These are phyloP conservation scores for Xenotilapia longispinis DNA, from an alignment of 2,113 vertebrate species.

Conservation along the genomic window DNA sequence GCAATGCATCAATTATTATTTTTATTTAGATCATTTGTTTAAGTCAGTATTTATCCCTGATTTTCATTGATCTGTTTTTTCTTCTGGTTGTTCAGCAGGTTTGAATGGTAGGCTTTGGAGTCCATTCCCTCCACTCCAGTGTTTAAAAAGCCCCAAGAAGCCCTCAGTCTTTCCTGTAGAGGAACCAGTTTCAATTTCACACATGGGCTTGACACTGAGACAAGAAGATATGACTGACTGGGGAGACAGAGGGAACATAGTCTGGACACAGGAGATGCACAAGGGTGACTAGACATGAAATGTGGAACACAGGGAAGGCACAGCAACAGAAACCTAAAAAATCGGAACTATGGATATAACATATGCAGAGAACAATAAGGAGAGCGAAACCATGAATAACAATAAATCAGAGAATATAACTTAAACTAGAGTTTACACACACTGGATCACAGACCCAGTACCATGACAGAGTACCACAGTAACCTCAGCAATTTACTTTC, in stretches of 20 bases:
- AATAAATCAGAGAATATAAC: neutral
- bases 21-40: neutral
- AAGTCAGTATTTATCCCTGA: fast-evolving
- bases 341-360: fast-evolving
- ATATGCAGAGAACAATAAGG: neutral
- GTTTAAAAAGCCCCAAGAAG: neutral
- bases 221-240: neutral
- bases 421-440: fast-evolving
- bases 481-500: neutral
- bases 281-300: neutral
- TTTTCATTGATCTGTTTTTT: fast-evolving
- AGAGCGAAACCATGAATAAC: neutral
- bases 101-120: neutral
- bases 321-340: neutral
- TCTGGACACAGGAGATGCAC: neutral
- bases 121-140: fast-evolving
- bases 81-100: neutral
- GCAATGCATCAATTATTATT: neutral
- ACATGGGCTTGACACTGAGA: fast-evolving
- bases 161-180: neutral
- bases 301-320: neutral
- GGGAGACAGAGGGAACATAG: neutral
- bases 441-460: neutral
- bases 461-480: neutral
- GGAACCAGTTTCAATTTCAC: fast-evolving